Evolutionary conservation across 1,140 invertebrate species (phyloP).

Genomic region (Paraescarpia echinospica): DNA sequence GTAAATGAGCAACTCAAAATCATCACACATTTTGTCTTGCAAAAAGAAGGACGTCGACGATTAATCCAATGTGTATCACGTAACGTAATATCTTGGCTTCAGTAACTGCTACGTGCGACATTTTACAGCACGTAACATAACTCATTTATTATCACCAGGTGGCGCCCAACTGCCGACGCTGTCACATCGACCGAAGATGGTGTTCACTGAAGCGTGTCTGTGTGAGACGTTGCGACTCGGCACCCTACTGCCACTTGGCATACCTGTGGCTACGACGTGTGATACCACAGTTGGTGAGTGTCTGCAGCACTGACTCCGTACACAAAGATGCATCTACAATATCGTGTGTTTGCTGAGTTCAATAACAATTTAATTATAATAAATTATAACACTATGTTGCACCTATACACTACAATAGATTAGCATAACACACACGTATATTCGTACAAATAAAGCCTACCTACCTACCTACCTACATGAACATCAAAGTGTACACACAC

Average conservation of each 20-base stretch:
- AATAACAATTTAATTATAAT: not conserved
- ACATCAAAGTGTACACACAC: too few relatives aligned
- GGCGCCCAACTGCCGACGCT: not conserved
- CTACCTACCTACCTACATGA: too few relatives aligned
- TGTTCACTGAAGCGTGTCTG: conserved; percentile 16
- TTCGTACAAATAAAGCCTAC: too few relatives aligned
- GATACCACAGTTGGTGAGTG: conserved; percentile 10
- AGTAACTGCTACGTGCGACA: not conserved
- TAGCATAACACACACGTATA: too few relatives aligned
- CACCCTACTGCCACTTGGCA: not conserved
- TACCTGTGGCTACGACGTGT: conserved; percentile 8
- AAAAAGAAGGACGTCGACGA: not conserved
- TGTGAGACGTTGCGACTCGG: not conserved
- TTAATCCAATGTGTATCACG: not conserved
- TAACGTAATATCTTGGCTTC: not conserved
- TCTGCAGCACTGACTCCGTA: not conserved
- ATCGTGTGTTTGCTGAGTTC: not conserved
- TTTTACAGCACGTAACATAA: not conserved
- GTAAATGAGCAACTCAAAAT: not conserved
- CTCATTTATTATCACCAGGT: not conserved
- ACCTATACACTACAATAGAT: too few relatives aligned
- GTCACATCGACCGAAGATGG: not conserved
- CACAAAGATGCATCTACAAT: conserved; percentile 59
- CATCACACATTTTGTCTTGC: not conserved
- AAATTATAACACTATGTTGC: not conserved